Conservation (phyloP, 2,797 vertebrate genomes). For the Schizopygopsis malacanthus region DNA sequence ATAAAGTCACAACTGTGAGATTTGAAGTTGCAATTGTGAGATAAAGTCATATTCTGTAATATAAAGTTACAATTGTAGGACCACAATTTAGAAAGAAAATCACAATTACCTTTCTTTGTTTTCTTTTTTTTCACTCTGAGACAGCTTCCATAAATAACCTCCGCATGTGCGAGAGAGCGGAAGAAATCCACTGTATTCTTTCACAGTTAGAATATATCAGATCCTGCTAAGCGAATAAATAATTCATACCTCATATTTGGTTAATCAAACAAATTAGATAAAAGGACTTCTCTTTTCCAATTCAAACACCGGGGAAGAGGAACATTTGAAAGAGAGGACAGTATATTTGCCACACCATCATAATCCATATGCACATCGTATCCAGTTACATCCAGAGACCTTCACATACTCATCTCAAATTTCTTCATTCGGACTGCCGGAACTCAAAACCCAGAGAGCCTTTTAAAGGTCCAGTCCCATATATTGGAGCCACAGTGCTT, state of each 20-base stretch:
- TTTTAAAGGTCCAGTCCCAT: constrained; percentile 41
- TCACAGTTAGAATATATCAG: constrained; percentile 25
- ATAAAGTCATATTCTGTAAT: not conserved
- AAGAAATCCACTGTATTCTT: constrained; percentile 13
- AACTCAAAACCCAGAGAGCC: constrained; percentile 36
- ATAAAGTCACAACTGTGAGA: not conserved
- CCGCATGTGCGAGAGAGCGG: not conserved
- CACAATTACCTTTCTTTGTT: not conserved
- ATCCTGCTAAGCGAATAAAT: constrained; percentile 53
- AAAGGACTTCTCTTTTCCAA: constrained; percentile 54
- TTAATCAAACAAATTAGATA: constrained; percentile 62
- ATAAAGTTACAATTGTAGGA: not conserved
- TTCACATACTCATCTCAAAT: constrained; percentile 42
- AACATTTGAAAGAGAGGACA: not conserved
- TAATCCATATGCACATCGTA: constrained; percentile 26
- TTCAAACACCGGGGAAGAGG: constrained; percentile 45
- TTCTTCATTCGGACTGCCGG: constrained; percentile 37
- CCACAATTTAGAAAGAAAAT: not conserved
- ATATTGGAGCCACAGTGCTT: constrained; percentile 25
- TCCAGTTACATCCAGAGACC: constrained; percentile 38
- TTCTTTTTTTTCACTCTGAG: not conserved
- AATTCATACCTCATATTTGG: constrained; percentile 56
- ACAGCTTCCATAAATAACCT: constrained; percentile 1
- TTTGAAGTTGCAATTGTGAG: not conserved
- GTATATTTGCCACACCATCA: constrained; percentile 9